phyloP scores from a whole-genome alignment of 2,888 invertebrate species.

The Stomorhina lunata region DNA sequence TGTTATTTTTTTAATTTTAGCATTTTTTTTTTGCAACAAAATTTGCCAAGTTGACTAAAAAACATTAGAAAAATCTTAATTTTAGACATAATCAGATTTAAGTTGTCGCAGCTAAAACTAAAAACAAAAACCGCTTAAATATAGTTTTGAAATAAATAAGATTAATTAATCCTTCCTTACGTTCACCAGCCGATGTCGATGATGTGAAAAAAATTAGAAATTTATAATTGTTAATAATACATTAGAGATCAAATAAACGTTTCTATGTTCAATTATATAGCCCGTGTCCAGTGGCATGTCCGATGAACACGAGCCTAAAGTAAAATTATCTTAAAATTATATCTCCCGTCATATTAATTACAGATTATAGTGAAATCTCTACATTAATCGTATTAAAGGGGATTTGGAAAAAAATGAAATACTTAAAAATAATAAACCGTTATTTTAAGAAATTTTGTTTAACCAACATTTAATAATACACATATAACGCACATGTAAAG shows the following conservation, averaged over 20 bases:
- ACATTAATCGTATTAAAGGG: background rate
- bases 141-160: background rate
- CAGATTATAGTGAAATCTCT: background rate
- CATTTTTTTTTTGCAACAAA: background rate
- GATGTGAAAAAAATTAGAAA: slow-evolving; percentile 4
- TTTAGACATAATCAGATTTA: slow-evolving; percentile 37
- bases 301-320: background rate
- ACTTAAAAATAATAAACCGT: background rate
- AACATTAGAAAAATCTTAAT: slow-evolving; percentile 23
- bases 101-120: background rate
- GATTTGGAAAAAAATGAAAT: background rate
- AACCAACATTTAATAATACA: no score
- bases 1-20: background rate
- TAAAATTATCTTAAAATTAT: background rate
- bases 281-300: no score
- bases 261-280: background rate
- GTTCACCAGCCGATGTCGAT: background rate
- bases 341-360: background rate
- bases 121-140: background rate
- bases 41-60: background rate
- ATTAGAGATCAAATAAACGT: background rate
- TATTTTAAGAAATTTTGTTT: no score
- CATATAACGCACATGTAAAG: no score
- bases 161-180: slow-evolving; percentile 16
- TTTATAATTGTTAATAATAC: background rate